Conservation (phyloP, 2,888 invertebrate genomes). For the Apoda limacodes region DNA sequence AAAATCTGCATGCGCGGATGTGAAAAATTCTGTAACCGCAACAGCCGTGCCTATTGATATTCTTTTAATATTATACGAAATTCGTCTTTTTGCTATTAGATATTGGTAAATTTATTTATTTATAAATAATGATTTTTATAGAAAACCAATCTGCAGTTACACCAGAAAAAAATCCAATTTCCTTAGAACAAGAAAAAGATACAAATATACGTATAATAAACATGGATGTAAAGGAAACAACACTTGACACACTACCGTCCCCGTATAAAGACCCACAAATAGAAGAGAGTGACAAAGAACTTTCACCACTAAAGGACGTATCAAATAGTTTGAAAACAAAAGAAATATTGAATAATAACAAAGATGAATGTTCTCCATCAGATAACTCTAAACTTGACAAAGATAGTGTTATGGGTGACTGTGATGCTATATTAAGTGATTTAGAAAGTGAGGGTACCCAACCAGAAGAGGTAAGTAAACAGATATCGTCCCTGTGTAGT, state of each 20-base stretch:
- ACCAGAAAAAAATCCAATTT: slow-evolving; percentile 40
- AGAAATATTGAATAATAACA: slow-evolving; percentile 53
- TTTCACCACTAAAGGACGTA: slow-evolving; percentile 46
- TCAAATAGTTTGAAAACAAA: slow-evolving; percentile 40
- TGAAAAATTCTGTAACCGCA: too few species aligned
- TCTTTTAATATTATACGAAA: background rate
- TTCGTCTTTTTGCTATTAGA: background rate
- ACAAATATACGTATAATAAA: slow-evolving; percentile 28
- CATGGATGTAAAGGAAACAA: slow-evolving; percentile 28
- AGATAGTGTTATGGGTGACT: slow-evolving; percentile 74
- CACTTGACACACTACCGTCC: slow-evolving; percentile 24
- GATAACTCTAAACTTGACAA: slow-evolving; percentile 64
- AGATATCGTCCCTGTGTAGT: too few species aligned
- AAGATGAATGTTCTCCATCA: slow-evolving; percentile 54
- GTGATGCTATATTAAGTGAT: slow-evolving; percentile 77
- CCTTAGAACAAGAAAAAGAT: slow-evolving; percentile 40
- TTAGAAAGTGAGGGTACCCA: slow-evolving; percentile 91
- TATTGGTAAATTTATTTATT: background rate
- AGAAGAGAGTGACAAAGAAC: slow-evolving; percentile 35
- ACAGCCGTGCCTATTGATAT: too few species aligned
- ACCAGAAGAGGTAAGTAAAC: slow-evolving; percentile 83
- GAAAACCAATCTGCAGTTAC: slow-evolving; percentile 25
- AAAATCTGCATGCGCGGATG: too few species aligned
- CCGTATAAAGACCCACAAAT: slow-evolving; percentile 40
- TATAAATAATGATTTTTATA: slow-evolving; percentile 19